Evolutionary conservation across 2,797 vertebrate species (phyloP), one percentile per base, ranked within the genome.

Genomic region (Hyperoplus lanceolatus): DNA sequence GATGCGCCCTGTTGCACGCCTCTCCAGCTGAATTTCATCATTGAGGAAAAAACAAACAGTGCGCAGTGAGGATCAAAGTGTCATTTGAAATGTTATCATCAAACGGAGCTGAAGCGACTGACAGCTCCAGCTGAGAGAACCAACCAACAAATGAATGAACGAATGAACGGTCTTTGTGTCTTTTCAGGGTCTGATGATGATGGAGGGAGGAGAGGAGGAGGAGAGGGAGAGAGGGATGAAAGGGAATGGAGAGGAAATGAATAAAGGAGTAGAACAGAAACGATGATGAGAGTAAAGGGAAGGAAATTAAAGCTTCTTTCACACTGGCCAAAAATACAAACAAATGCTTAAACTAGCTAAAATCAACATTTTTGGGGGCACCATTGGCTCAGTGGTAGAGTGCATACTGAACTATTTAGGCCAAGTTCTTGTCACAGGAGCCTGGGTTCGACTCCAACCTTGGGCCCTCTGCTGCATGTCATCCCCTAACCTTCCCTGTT

Each of bases 11-110:
- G 89, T 94, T 93, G 87, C 92, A 85, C 36, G 87, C 83, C 79
- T 93, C 91, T 84, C 84, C 7, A 85, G 89, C 87, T 83, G 90
- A 79, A 91, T 94, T 94, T 95, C 94, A 93, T 94, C 92, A 92
- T 75, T 7, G 86, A 73, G 82, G 77, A 71, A 89, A 29, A 93
- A 94, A 92, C 91, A 93, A 92, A 92, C 90, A 87, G 87, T 82
- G 87, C 72, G 79, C 84, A 88, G 88, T 51, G 80, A 77, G 87
- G 90, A 94, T 95, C 92, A 94, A 94, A 95, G 94, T 88, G 91
- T 90, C 91, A 93, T 93, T 88, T 94, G 92, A 94, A 94, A 94
- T 90, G 85, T 87, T 87, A 79, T 90, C 92, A 90, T 95, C 91
- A 92, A 92, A 93, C 87, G 53, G 77, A 72, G 69, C 80, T 85